Percentiles rank a stretch among this genome's conserved stretches.
Conservation (phyloP, 1,140 invertebrate genomes). For the Olivierus martensii region DNA sequence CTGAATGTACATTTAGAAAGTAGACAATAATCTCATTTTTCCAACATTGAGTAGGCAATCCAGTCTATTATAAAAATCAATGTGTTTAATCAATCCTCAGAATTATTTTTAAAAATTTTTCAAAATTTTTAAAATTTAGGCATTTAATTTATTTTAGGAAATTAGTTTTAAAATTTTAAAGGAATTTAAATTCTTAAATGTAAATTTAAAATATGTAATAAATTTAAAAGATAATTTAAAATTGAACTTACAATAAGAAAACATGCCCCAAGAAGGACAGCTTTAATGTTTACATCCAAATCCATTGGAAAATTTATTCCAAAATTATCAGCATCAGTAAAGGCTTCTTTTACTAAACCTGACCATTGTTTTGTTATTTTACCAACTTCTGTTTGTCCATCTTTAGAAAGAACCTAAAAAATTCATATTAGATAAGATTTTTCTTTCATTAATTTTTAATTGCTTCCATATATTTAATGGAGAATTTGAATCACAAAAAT, state of each 20-base stretch:
- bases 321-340: slow-evolving; percentile 61
- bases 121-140: too few relatives aligned
- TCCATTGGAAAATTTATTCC: slow-evolving; percentile 62
- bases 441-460: neutral
- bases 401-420: slow-evolving; percentile 22
- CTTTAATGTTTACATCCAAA: slow-evolving; percentile 65
- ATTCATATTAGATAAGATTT: slow-evolving; percentile 30
- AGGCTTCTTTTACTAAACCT: slow-evolving; percentile 48
- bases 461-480: neutral
- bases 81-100: too few relatives aligned
- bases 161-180: too few relatives aligned
- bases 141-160: too few relatives aligned
- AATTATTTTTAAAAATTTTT: too few relatives aligned
- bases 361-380: slow-evolving; percentile 62
- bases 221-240: too few relatives aligned
- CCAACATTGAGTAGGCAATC: too few relatives aligned
- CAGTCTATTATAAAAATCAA: too few relatives aligned
- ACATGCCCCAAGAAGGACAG: slow-evolving; percentile 52
- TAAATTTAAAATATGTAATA: too few relatives aligned
- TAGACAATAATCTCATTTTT: too few relatives aligned
- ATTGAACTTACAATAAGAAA: slow-evolving; percentile 31
- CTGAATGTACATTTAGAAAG: too few relatives aligned
- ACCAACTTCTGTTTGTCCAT: slow-evolving; percentile 38
- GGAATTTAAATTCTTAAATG: too few relatives aligned
- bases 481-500: neutral